Evolutionary conservation across 2,888 invertebrate species (phyloP).

Genomic region (Cylloceria caligata): DNA sequence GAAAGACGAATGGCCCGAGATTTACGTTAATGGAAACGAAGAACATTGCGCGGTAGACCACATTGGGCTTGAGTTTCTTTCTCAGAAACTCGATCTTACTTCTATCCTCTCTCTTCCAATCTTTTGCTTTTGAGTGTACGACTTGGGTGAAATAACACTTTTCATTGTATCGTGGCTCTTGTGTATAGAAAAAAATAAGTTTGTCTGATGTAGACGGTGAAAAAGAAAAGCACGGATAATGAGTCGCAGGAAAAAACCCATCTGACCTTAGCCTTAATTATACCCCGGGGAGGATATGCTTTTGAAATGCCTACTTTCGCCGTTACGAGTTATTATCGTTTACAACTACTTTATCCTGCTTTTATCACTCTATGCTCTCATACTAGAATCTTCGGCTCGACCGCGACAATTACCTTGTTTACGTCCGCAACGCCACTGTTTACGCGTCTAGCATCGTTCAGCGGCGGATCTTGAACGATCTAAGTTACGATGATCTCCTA

Average conservation of each 20-base stretch:
- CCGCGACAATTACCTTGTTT: no score
- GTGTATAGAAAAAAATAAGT: neutral
- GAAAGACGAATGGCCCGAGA: constrained; percentile 4
- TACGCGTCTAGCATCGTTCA: no score
- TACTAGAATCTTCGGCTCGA: no score
- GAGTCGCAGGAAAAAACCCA: neutral
- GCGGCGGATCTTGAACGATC: no score
- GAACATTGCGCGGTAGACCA: neutral
- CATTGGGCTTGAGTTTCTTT: neutral
- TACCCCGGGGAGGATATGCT: no score
- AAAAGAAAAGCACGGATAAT: neutral
- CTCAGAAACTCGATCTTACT: neutral
- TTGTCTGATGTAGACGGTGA: neutral
- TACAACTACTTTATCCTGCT: no score
- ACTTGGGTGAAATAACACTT: neutral
- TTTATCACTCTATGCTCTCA: no score
- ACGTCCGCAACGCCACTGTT: no score
- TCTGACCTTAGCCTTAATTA: neutral
- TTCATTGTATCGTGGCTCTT: neutral
- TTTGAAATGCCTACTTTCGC: no score
- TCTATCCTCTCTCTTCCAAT: neutral
- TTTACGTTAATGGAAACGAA: neutral
- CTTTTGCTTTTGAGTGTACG: neutral
- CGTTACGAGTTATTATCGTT: no score
- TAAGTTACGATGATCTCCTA: no score